These are phyloP conservation scores for Mormyrus hasselquistii DNA, from an alignment of 2,797 vertebrate genomes.

Conservation along the genomic window DNA sequence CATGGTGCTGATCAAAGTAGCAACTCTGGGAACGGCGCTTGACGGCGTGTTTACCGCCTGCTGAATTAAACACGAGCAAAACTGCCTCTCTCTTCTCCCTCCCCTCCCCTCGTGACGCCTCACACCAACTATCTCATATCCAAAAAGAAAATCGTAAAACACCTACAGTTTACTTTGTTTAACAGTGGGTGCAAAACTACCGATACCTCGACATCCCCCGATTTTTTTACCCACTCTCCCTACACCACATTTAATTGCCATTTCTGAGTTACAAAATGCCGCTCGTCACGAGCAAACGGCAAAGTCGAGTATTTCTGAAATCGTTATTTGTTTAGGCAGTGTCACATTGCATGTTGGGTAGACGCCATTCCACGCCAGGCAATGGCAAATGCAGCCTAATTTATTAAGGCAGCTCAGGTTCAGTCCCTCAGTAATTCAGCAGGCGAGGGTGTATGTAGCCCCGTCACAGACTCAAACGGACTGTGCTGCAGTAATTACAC, in stretches of 20 bases:
- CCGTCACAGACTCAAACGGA: not conserved
- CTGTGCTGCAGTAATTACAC: slow-evolving; percentile 15
- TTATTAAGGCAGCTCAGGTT: slow-evolving; percentile 4
- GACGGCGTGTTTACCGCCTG: slow-evolving; percentile 6
- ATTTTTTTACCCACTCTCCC: not conserved
- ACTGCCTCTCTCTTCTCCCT: not conserved
- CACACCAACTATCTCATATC: not conserved
- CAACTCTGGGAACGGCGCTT: not conserved
- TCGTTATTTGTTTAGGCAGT: not conserved
- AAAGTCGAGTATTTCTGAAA: not conserved
- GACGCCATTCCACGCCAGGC: not conserved
- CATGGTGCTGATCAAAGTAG: slow-evolving; percentile 27
- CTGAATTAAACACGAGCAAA: slow-evolving; percentile 14
- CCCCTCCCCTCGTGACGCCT: not conserved
- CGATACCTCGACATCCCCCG: not conserved
- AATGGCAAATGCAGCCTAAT: slow-evolving; percentile 17
- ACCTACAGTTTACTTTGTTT: not conserved
- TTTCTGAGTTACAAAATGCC: not conserved
- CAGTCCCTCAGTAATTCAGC: not conserved
- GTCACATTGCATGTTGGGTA: not conserved
- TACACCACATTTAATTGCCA: not conserved
- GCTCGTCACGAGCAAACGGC: not conserved
- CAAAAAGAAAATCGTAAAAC: not conserved
- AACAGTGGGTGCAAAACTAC: not conserved
- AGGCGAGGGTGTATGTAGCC: slow-evolving; percentile 14